These are phyloP conservation scores for Hemichromis elongatus DNA, from an alignment of 2,113 vertebrate species.

Conservation along the genomic window DNA sequence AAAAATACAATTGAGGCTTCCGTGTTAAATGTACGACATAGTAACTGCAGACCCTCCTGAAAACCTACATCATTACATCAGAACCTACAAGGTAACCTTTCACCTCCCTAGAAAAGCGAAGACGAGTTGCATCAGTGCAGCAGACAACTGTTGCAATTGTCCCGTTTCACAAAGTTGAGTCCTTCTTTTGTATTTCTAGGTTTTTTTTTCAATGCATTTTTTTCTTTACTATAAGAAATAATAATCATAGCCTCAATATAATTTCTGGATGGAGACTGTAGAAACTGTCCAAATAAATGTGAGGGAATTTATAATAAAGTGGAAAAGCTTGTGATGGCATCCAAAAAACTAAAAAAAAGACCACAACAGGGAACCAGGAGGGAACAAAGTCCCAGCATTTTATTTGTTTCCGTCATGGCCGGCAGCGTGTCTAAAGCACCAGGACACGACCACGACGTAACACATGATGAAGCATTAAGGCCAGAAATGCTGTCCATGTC, in stretches of 20 bases:
- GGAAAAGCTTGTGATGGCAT: not conserved
- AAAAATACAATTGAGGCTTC: not conserved
- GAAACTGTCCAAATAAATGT: too few species aligned
- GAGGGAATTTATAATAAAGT: too few species aligned
- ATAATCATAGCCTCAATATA: too few species aligned
- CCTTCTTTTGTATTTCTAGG: fast-evolving
- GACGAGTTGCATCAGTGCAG: not conserved
- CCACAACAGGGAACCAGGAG: not conserved
- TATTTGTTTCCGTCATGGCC: not conserved
- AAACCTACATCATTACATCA: not conserved
- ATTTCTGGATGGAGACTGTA: not conserved
- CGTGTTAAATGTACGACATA: not conserved
- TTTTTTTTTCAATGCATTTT: not conserved
- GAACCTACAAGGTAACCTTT: not conserved
- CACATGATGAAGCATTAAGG: not conserved
- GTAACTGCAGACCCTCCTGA: not conserved
- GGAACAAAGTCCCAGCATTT: not conserved
- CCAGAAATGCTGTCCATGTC: not conserved
- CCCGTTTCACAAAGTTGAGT: not conserved
- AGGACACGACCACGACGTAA: not conserved
- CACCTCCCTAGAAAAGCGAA: fast-evolving
- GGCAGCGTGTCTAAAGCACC: not conserved
- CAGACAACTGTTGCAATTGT: not conserved
- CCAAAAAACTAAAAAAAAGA: not conserved
- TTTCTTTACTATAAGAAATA: not conserved